Percentiles rank a stretch among this genome's conserved stretches.
Evolutionary conservation across 35 echinoderm and acorn worm genomes (phyloP).

Genomic region (Chiridota heheva): DNA sequence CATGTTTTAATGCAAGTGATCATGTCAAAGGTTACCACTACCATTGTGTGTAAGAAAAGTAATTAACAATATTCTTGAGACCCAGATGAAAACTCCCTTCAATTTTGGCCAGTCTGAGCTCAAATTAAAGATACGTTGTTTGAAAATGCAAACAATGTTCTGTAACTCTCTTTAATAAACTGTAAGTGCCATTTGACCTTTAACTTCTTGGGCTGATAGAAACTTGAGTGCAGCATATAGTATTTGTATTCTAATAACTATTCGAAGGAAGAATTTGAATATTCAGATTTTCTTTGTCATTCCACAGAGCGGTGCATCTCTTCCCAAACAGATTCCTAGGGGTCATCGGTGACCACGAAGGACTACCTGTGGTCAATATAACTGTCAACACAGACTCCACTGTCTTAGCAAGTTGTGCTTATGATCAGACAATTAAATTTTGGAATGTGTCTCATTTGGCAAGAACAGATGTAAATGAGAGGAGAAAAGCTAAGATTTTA

Average conservation of each 20-base stretch:
- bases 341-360: constrained; percentile 83
- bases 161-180: background rate
- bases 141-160: no score
- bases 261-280: background rate
- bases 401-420: constrained; percentile 63
- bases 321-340: constrained; percentile 88
- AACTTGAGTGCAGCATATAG: background rate
- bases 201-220: no score
- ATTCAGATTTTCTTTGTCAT: background rate
- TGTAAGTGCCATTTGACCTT: no score
- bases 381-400: constrained; percentile 51
- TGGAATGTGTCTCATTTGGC: constrained; percentile 79
- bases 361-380: constrained; percentile 68
- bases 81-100: no score
- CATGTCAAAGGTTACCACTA: no score
- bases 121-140: no score
- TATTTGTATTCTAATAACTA: background rate
- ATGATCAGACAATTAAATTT: constrained; percentile 94
- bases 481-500: constrained; percentile 51
- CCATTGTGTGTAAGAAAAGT: no score
- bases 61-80: no score
- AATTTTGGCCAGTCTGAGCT: no score
- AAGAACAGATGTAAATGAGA: constrained; percentile 57
- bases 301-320: constrained; percentile 74
- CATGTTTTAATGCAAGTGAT: no score